A percentile compares a stretch with the other conserved stretches of the same genome.
phyloP scores from a whole-genome alignment of 2,113 vertebrate genomes.

The Euleptes europaea region DNA sequence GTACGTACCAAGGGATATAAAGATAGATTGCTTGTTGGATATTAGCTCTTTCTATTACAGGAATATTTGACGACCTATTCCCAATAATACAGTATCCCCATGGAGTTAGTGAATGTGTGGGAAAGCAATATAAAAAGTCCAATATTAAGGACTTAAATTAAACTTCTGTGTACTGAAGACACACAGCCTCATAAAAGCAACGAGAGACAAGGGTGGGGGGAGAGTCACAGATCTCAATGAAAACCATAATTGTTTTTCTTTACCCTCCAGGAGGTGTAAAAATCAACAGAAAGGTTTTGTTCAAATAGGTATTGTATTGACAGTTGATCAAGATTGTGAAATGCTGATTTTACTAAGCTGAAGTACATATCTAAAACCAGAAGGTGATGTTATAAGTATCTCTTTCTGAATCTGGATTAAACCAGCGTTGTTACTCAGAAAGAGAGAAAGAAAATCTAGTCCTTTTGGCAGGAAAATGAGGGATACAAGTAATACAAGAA shows the following conservation, averaged over 20 bases:
- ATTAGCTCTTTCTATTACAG: background rate
- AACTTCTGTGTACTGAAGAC: background rate
- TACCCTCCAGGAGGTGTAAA: background rate
- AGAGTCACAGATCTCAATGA: background rate
- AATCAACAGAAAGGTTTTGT: background rate
- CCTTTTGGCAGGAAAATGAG: too few species aligned
- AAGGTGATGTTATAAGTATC: background rate
- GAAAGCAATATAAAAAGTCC: background rate
- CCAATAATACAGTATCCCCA: background rate
- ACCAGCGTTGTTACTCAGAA: background rate
- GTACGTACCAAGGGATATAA: background rate
- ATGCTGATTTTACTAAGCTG: background rate
- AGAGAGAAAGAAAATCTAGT: too few species aligned
- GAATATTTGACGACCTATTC: background rate
- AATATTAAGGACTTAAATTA: conserved; percentile 2
- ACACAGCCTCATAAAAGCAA: background rate
- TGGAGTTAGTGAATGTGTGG: background rate
- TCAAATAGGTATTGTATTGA: background rate
- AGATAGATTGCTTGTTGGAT: background rate
- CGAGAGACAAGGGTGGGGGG: background rate
- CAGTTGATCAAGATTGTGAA: background rate
- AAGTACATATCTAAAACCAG: background rate
- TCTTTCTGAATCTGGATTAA: background rate
- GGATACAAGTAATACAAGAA: too few species aligned
- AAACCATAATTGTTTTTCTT: background rate